Base-by-base conservation (phyloP, 2,888 invertebrate genomes). In the Lasius platythorax region DNA sequence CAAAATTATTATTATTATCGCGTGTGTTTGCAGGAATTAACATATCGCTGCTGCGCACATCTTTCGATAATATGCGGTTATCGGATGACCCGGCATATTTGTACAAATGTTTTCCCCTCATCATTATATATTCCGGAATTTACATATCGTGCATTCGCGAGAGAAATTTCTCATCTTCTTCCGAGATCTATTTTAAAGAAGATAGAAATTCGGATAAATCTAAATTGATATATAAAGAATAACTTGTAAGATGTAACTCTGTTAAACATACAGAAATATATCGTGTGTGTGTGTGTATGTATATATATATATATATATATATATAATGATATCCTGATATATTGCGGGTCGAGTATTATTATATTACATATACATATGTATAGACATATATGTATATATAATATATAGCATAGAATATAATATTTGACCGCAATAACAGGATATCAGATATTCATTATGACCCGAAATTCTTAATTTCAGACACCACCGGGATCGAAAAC, bases 21-120 rank as follows among this genome's bases (percentile, higher is more conserved):
- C 33, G 50, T 50, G 37, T 50, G 46, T 79, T 79, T 72, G 61
- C 33, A 28, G 46, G 58, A 63, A 79, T 79, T 79, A 79, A 79
- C 72, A 79, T 72, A 79, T 79, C 79, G 79, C 46, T 28, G 28
- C 73, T 23, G 46, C 58, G 73, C 79, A 61, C 73, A 72, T 73
- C 61, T 46, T 58, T 61, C 46, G 61, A 61, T 28, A 73, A 72
- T 72, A 68, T 28, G 73, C 61, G 79, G 73, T 66, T 79, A 79
- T 79, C 73, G 46, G 23, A 72, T 61, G 43, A 72, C 73, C 46
- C 11, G 18, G 61, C 43, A 53, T 79, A 72, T 61, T 79, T 46
- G 79, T 79, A 61, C 73, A 72, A 72, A 79, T 79, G 61, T 61
- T 79, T 79, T 79, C 40, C 46, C 23, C 37, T n/a, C 73, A 72